Evolutionary conservation across 2,797 vertebrate genomes (phyloP).

Genomic region (Lithobates pipiens): DNA sequence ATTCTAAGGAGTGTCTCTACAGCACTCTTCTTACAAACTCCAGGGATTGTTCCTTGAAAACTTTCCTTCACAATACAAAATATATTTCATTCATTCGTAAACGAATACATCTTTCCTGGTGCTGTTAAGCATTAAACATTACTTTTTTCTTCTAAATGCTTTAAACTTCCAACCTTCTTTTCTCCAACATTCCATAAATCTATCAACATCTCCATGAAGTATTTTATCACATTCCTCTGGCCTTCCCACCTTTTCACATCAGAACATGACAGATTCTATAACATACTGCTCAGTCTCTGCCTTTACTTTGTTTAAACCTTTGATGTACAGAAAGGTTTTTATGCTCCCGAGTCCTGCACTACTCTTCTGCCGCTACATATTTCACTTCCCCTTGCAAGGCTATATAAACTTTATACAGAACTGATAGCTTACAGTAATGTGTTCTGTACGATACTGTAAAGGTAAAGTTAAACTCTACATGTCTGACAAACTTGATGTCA

Average conservation of each 20-base stretch:
- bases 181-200: conserved; percentile 30
- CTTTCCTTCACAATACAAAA: not conserved
- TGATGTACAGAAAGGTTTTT: not conserved
- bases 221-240: conserved; percentile 32
- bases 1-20: too few species aligned
- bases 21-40: too few species aligned
- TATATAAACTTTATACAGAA: not conserved
- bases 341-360: not conserved
- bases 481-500: too few species aligned
- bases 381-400: not conserved
- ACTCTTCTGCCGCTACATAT: not conserved
- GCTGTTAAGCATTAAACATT: conserved; percentile 11
- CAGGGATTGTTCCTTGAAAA: not conserved
- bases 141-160: conserved; percentile 11
- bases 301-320: conserved; percentile 3
- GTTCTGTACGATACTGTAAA: not conserved
- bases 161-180: conserved; percentile 4
- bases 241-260: conserved; percentile 30
- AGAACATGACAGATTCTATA: conserved; percentile 19
- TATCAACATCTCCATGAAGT: conserved; percentile 17
- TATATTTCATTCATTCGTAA: not conserved
- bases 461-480: too few species aligned
- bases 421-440: conserved; percentile 2
- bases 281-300: not conserved
- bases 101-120: not conserved